Evolutionary conservation across 2,797 vertebrate species (phyloP).

Genomic region (Artibeus lituratus): DNA sequence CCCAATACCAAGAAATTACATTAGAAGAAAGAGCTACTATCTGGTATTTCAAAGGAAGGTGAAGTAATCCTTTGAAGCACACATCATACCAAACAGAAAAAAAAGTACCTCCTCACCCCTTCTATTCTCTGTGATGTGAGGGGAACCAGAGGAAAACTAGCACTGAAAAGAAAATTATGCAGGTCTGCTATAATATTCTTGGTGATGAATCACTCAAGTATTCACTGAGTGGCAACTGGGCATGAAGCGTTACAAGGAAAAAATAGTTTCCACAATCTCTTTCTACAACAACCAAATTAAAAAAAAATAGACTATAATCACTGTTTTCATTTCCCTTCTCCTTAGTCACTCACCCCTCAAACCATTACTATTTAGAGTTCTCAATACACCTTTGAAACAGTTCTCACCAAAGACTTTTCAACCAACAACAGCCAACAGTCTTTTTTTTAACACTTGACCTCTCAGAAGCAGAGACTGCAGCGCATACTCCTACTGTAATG

Average conservation of each 20-base stretch:
- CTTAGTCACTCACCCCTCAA: not conserved
- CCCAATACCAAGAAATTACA: not conserved
- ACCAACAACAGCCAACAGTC: not conserved
- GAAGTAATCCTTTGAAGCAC: not conserved
- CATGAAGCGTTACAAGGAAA: not conserved
- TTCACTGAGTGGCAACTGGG: not conserved
- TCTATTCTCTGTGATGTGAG: not conserved
- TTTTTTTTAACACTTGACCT: not conserved
- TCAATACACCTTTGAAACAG: not conserved
- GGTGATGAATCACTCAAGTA: not conserved
- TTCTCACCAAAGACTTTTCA: not conserved
- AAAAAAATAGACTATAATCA: not conserved
- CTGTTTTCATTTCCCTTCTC: not conserved
- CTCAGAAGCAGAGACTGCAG: not conserved
- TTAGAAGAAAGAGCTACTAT: not conserved
- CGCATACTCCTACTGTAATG: not conserved
- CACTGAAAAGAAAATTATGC: not conserved
- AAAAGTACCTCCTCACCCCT: not conserved
- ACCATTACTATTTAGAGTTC: not conserved
- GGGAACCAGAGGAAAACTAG: not conserved
- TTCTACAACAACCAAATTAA: not conserved
- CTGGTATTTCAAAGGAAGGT: not conserved
- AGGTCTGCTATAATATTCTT: not conserved
- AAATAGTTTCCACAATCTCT: not conserved
- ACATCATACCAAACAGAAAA: not conserved